Base-by-base conservation (phyloP, 2,797 vertebrate genomes). In the Eulemur albifrons region DNA sequence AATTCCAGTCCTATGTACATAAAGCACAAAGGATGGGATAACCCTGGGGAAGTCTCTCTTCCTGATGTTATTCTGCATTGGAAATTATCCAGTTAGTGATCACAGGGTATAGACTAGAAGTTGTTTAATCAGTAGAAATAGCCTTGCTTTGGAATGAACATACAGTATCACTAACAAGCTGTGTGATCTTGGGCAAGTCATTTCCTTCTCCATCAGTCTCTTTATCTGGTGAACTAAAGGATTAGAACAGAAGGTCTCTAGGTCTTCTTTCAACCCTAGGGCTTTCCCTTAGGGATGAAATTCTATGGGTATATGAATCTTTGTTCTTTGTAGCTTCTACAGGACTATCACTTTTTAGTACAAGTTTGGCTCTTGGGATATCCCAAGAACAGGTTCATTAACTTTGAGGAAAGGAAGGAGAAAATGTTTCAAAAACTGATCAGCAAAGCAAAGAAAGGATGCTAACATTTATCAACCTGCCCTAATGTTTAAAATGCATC, bases 351-450 rank as follows among this genome's bases (percentile, higher is more conserved):
- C 17, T 70, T 84, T 63, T 2, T 20, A 61, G 20, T 90, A 67
- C 18, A 94, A 79, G 21, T 63, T 84, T 90, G 72, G 27, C 30
- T 67, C 70, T 90, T 67, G 20, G 81, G 25, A 65, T 52, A 88
- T 17, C 23, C 14, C 23, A 43, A 83, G 43, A 82, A 18, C 32
- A 23, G 9, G 23, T 54, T 81, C 32, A 81, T 35, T 50, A 90
- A 90, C 83, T 54, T 87, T 93, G 63, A 97, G 70, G n/a, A 76
- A 86, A 67, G 23, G 12, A 54, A 76, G 17, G 59, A 87, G n/a
- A 94, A 93, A 48, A 21, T 63, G 7, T 73, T 88, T 93, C 32
- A 63, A 27, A 87, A 80, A 8, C 65, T 94, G 23, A 69, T 69
- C 67, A 57, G n/a, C 35, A 91, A 80, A 90, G 40, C 86, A 88